Evolutionary conservation across 2,113 vertebrate species (phyloP).

Genomic region (Symphodus melops): DNA sequence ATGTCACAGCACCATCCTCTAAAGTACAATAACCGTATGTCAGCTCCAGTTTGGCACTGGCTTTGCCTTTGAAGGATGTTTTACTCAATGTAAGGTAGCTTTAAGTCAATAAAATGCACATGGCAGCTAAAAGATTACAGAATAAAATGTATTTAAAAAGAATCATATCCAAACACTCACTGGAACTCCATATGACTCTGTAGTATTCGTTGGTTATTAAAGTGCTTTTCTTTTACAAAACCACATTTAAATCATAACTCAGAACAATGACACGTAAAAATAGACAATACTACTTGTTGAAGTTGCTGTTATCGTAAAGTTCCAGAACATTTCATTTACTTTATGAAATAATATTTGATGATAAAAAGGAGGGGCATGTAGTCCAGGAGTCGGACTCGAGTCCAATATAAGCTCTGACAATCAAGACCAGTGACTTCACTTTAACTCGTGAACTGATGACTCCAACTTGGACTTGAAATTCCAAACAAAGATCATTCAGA

Average conservation of each 20-base stretch:
- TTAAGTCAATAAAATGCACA: constrained; percentile 18
- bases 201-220: neutral
- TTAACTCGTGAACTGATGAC: too few species aligned
- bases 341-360: neutral
- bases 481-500: too few species aligned
- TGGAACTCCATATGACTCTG: neutral
- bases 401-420: too few species aligned
- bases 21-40: constrained; percentile 3
- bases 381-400: too few species aligned
- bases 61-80: neutral
- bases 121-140: constrained; percentile 33
- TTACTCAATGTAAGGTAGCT: constrained; percentile 17
- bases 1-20: neutral
- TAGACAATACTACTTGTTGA: constrained; percentile 15
- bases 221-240: neutral
- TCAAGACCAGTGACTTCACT: too few species aligned
- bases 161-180: constrained; percentile 13
- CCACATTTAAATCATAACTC: neutral
- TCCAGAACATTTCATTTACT: constrained; percentile 16
- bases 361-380: too few species aligned
- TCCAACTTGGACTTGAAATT: too few species aligned
- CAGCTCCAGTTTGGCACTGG: constrained; percentile 6
- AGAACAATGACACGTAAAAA: neutral
- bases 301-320: neutral
- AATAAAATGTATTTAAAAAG: neutral